Base-by-base conservation (phyloP, 23 tunicate species). In the Styela clava region DNA sequence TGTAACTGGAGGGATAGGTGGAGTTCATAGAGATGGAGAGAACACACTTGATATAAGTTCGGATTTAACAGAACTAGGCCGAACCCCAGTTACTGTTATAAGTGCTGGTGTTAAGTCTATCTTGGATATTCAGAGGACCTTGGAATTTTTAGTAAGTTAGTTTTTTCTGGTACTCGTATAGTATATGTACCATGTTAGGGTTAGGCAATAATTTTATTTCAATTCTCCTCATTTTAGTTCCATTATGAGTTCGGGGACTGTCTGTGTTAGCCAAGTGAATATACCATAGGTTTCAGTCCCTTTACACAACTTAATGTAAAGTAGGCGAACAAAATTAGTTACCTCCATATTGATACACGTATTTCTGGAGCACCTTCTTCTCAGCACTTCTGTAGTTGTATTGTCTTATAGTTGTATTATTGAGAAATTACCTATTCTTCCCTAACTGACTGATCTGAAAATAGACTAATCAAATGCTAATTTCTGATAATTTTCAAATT, bases 1-100 rank as follows among this genome's bases (percentile, higher is more conserved):
- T 82, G 99, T 79, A 34, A 94, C 99, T 36, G 99, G 99, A 33
- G 99, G 99, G 3, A 73, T 89, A 33, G 99, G 99, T 16, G 99
- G 99, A 16, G 99, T 94, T 16, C 99, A 94, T 77, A 70, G 81
- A 64, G 74, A 23, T 34, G 99, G 88, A 34, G 88, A 94, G 82
- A n/a, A 70, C 35, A 86, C 95, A 20, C 69, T 94, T 85, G 99
- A 94, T 56, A 62, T 94, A 78, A 88, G 95, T 62, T 81, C 95
- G 21, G 99, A 94, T 83, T 70, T 94, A 30, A 62, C 81, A 52
- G 95, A 94, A 64, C 88, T 94, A 31, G 95, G 95, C 9, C 82
- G 85, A 64, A 94, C 95, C n/a, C 95, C 95, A 16, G 87, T 94
- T 2, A 85, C 94, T 29, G 99, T 94, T 52, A 87, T 94, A 18